Conservation (phyloP, 2,888 invertebrate species). For the Trichogramma dendrolimi region DNA sequence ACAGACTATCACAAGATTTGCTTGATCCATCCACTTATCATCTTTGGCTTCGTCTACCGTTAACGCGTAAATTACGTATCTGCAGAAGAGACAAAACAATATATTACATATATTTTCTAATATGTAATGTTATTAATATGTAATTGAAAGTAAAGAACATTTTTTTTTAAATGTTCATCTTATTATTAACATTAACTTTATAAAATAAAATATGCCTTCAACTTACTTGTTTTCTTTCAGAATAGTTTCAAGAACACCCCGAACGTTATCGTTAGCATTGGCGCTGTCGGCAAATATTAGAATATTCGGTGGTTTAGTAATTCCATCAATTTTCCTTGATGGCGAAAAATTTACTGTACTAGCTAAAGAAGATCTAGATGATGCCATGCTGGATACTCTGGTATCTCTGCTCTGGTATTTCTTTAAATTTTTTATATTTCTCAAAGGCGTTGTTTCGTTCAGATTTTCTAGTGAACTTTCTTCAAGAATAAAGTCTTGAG, state of each 20-base stretch:
- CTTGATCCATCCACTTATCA: conserved; percentile 64
- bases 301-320: conserved; percentile 73
- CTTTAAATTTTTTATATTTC: conserved; percentile 4
- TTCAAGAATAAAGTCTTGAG: conserved; percentile 29
- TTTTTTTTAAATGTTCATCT: neutral
- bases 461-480: conserved; percentile 30
- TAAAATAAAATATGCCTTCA: conserved; percentile 9
- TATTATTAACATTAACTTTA: conserved; percentile 12
- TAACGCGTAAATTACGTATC: conserved; percentile 53
- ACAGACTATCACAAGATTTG: conserved; percentile 71
- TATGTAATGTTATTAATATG: neutral
- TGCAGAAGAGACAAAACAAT: conserved; percentile 30
- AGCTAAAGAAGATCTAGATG: conserved; percentile 19
- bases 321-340: conserved; percentile 50
- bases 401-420: conserved; percentile 8
- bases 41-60: conserved; percentile 48
- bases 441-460: conserved; percentile 5
- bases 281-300: conserved; percentile 77
- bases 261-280: conserved; percentile 70
- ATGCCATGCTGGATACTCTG: conserved; percentile 12
- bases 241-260: conserved; percentile 64
- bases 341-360: conserved; percentile 26
- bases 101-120: conserved; percentile 4
- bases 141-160: neutral
- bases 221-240: conserved; percentile 69